Evolutionary conservation across 2,113 vertebrate species (phyloP).

Genomic region (Hippocampus abdominalis): DNA sequence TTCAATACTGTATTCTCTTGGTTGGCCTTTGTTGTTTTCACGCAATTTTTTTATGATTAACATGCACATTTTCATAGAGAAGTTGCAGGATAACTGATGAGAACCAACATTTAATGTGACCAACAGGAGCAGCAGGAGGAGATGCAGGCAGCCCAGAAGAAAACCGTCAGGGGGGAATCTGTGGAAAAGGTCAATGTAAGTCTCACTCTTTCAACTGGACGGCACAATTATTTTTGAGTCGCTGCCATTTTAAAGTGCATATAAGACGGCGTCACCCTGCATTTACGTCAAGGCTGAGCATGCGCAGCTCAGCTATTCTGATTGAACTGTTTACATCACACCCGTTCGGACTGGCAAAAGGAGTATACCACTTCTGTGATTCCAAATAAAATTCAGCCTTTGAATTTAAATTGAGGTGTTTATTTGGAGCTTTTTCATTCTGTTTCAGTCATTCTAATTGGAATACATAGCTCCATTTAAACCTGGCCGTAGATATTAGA

Average conservation of each 20-base stretch:
- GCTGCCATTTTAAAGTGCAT: too few species aligned
- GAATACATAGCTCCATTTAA: too few species aligned
- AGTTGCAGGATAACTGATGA: constrained; percentile 12
- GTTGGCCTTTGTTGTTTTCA: not conserved
- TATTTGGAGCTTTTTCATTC: too few species aligned
- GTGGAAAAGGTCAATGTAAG: constrained; percentile 83
- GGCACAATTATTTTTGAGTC: not conserved
- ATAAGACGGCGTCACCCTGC: too few species aligned
- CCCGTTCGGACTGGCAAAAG: too few species aligned
- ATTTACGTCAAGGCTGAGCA: too few species aligned
- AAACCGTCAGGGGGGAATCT: constrained; percentile 71
- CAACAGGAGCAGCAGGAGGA: constrained; percentile 74
- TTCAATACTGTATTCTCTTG: not conserved
- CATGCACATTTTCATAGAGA: not conserved
- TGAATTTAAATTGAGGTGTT: too few species aligned
- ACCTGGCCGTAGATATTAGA: constrained; percentile 5
- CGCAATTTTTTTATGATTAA: not conserved
- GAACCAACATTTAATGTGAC: constrained; percentile 36
- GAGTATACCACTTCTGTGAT: too few species aligned
- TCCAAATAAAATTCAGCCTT: too few species aligned
- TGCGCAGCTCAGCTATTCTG: too few species aligned
- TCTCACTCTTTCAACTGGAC: constrained; percentile 29
- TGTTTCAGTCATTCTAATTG: too few species aligned
- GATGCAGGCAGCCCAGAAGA: constrained; percentile 49
- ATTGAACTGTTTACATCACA: too few species aligned